Evolutionary conservation across 2,797 vertebrate species (phyloP), one percentile per base, ranked within the genome.

Genomic region (Pseudochaenichthys georgianus): DNA sequence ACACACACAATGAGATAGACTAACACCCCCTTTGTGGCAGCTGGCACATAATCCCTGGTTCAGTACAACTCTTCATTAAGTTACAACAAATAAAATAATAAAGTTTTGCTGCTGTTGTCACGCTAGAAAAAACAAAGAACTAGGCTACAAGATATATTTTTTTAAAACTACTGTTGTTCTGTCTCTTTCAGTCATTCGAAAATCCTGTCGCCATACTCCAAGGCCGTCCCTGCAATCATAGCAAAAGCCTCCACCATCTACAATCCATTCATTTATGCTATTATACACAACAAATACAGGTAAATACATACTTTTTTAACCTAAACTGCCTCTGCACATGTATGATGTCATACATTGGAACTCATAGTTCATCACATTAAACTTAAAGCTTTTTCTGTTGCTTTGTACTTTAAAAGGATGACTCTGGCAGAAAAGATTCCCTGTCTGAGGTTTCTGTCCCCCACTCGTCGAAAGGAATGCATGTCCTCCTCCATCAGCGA

Each of bases 231-330:
- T 61, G 97, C 96, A 58, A 74, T 97, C 81, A 96, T 97, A 81
- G 96, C 96, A 66, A 97, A 97, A 85, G 95, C 96, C 57, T 97
- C 96, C 13, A 91, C 97, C 6, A 92, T 97, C 88, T 97, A 97
- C 94, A 97, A 97, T 63, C 96, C 96, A 70, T 96, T 97, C 82
- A 97, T 97, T 86, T 97, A 97, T 59, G 96, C 96, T 61, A 96
- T 97, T 80, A 95, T 96, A 85, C 96, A 97, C 86, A 94, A 94
- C 74, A 96, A 96, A 92, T 97, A 97, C 95, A 96, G 96, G 96
- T 97, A 93, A 79, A 57, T 9, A 52, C 8, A 0, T 41, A 10
- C n/a, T 12, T 5, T 57, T 43, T 4, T 46, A 5, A 28, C 50
- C 17, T 46, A 15, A 10, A 34, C 31, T 16, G 8, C 51, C 3